These are phyloP conservation scores for Mormoops blainvillei DNA, from an alignment of 2,113 vertebrate species.

Conservation along the genomic window DNA sequence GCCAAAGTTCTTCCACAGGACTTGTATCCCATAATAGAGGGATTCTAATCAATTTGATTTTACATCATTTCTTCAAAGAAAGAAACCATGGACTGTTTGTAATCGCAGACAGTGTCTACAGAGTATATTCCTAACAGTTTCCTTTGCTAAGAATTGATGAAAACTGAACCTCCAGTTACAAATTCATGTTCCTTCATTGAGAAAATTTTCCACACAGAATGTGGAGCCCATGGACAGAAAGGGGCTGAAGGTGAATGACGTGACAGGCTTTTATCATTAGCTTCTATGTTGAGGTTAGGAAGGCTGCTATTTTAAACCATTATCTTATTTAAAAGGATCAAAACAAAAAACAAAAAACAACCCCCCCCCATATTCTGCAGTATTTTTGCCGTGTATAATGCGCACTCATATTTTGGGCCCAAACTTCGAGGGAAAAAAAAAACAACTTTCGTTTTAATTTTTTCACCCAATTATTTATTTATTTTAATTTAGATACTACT, in stretches of 20 bases:
- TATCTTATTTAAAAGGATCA: neutral
- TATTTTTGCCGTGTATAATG: too few relatives aligned
- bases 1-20: neutral
- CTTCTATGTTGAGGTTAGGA: neutral
- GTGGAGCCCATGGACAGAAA: neutral
- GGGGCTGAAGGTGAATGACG: neutral
- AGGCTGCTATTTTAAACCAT: neutral
- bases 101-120: neutral
- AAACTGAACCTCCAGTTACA: neutral
- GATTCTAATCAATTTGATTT: slow-evolving; percentile 1
- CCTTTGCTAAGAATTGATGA: neutral
- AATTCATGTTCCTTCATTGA: neutral
- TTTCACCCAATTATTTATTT: too few relatives aligned
- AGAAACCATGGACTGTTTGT: neutral
- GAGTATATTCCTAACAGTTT: neutral
- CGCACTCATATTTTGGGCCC: too few relatives aligned
- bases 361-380: too few relatives aligned
- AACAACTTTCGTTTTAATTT: too few relatives aligned
- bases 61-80: neutral
- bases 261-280: neutral
- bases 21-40: neutral
- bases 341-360: neutral
- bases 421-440: too few relatives aligned
- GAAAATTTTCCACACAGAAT: neutral
- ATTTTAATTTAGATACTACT: too few relatives aligned